These are phyloP conservation scores for Acipenser oxyrinchus DNA, from an alignment of 2,797 vertebrate species.

Conservation along the genomic window DNA sequence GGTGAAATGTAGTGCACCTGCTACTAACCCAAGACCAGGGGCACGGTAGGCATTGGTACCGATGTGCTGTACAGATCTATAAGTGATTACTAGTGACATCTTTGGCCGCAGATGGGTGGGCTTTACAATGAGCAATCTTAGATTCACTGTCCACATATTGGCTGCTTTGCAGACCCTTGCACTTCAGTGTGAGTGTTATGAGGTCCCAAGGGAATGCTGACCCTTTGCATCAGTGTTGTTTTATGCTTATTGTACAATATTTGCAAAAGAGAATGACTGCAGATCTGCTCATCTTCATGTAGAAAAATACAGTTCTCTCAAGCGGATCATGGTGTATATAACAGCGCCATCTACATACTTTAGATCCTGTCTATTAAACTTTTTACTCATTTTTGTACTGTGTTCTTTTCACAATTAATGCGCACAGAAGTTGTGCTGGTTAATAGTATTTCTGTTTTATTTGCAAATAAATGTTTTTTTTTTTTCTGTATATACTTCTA, in stretches of 20 bases:
- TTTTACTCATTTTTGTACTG: no score
- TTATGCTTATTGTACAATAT: not conserved
- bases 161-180: not conserved
- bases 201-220: not conserved
- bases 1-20: constrained; percentile 8
- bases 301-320: not conserved
- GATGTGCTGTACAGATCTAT: not conserved
- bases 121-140: not conserved
- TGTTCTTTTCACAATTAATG: no score
- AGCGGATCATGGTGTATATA: no score
- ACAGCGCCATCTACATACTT: no score
- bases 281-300: not conserved
- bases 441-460: no score
- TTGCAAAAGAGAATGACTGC: not conserved
- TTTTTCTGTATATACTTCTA: no score
- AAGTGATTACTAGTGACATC: constrained; percentile 2
- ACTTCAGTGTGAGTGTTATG: not conserved
- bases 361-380: no score
- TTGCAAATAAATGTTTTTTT: no score
- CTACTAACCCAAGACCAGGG: not conserved
- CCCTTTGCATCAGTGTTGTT: constrained; percentile 3
- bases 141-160: not conserved
- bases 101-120: constrained; percentile 8
- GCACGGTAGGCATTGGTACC: not conserved
- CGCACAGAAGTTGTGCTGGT: no score